Evolutionary conservation across 2,797 vertebrate genomes (phyloP).

Genomic region (Heterohyrax brucei): DNA sequence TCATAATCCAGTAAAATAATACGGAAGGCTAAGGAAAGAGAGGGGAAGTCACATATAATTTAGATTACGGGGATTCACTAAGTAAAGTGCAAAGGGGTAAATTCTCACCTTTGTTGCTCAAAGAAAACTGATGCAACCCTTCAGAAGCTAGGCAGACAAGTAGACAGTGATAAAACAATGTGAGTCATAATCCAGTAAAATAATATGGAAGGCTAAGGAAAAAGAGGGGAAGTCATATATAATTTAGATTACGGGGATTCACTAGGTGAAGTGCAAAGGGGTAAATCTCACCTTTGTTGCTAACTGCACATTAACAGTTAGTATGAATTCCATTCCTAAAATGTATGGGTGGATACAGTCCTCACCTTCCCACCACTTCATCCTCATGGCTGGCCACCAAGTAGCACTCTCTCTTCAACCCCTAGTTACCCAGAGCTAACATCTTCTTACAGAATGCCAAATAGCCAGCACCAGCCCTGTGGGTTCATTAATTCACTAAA

Average conservation of each 20-base stretch:
- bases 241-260: neutral
- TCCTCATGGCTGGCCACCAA: neutral
- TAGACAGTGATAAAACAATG: neutral
- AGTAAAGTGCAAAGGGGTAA: no score
- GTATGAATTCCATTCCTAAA: neutral
- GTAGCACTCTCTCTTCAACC: neutral
- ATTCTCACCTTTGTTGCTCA: neutral
- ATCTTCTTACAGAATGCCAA: no score
- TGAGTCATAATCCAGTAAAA: neutral
- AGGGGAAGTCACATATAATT: neutral
- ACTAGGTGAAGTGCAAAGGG: neutral
- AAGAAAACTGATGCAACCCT: constrained; percentile 14
- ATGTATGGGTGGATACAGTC: neutral
- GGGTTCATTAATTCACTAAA: no score
- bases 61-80: neutral
- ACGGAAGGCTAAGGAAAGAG: neutral
- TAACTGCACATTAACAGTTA: neutral
- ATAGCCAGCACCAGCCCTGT: no score
- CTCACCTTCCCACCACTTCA: neutral
- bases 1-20: neutral
- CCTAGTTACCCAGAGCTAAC: neutral
- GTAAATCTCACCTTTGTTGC: neutral
- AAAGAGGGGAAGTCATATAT: neutral
- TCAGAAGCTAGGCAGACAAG: neutral
- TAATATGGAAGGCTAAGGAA: neutral